phyloP scores from a whole-genome alignment of 2,888 invertebrate genomes.

The Erebia aethiops region DNA sequence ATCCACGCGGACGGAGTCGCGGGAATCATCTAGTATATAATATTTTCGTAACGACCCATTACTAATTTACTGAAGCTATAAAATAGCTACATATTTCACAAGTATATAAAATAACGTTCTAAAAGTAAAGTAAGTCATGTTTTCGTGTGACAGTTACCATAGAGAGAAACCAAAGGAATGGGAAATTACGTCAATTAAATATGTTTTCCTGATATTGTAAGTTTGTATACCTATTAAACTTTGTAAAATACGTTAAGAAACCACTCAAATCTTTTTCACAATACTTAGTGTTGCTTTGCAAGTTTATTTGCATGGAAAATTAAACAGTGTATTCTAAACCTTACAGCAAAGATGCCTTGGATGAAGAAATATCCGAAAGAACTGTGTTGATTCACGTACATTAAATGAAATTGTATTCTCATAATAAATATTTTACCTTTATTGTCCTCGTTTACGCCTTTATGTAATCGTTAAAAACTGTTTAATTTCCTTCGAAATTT shows the following conservation, averaged over 20 bases:
- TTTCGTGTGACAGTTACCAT: no score
- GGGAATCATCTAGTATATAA: no score
- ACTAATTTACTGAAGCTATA: no score
- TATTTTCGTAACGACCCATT: no score
- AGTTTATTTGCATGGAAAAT: conserved; percentile 18
- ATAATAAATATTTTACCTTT: conserved; percentile 55
- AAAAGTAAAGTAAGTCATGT: no score
- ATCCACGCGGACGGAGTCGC: no score
- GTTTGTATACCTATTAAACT: background rate
- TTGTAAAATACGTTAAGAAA: background rate
- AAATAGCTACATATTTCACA: no score
- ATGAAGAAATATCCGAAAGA: conserved; percentile 27
- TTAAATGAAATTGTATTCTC: conserved; percentile 41
- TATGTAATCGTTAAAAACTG: conserved; percentile 47
- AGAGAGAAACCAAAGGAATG: no score
- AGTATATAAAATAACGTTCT: no score
- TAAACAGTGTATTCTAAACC: conserved; percentile 10
- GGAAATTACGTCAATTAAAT: no score
- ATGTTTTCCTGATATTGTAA: no score
- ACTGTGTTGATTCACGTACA: conserved; percentile 25
- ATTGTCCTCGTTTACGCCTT: conserved; percentile 50
- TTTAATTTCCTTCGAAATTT: conserved; percentile 47
- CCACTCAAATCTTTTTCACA: background rate
- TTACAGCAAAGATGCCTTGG: conserved; percentile 16
- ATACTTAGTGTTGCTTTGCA: background rate